Evolutionary conservation across 2,113 vertebrate genomes (phyloP), one percentile per base, ranked within the genome.

Genomic region (Bolborhynchus lineola): DNA sequence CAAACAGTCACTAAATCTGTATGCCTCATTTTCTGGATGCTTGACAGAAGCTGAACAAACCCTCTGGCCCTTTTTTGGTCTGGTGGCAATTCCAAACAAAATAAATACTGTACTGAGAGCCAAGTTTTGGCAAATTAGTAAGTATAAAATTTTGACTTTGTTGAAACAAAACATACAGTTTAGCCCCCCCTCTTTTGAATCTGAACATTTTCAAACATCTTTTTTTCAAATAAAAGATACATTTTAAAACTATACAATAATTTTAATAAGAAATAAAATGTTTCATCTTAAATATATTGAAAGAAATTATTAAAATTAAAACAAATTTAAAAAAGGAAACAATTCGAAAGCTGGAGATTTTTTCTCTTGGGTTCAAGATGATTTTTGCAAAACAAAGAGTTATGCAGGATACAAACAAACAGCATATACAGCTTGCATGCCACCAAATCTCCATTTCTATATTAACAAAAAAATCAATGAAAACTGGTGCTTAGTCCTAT

Each of bases 251-350:
- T 18, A 62, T 62, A 85, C 79, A 64, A n/a, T 55, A 84, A 78
- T 44, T 69, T 59, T 60, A 93, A 75, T 60, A 68, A 7, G 0
- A 84, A 92, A 71, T 79, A 52, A 57, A 79, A 65, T 69, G 26
- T 86, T 95, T 76, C 35, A 72, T 76, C 57, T 82, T 69, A 89
- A 89, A 79, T 28, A 72, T 65, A 89, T 68, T 63, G 39, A 79
- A 95, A 94, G 33, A 95, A 88, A 93, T 70, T 62, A 76, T 47
- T 91, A 7, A 89, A 92, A 92, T 84, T 78, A 67, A 92, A 96
- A 83, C 83, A 31, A 87, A n/a, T 35, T 35, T 35, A 35, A 59
- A 91, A 86, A 92, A 26, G 29, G 7, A 92, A 92, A 91, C 21
- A 15, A 13, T 86, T 82, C 75, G 42, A 47, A 92, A 50, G 46